phyloP scores from a whole-genome alignment of 2,113 vertebrate species.

The Orientallactaga bullata region DNA sequence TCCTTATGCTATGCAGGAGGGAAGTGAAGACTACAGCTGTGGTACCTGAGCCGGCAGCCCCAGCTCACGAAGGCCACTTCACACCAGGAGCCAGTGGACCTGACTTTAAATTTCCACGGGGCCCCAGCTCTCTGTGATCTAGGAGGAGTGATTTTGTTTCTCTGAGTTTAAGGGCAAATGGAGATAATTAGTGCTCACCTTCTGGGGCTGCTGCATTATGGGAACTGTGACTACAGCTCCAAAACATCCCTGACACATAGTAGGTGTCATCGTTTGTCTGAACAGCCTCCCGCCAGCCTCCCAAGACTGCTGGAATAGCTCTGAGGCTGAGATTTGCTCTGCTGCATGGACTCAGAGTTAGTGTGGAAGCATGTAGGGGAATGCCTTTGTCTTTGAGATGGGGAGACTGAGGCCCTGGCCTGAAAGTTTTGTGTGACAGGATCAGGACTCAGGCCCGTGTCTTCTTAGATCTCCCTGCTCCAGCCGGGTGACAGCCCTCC shows the following conservation, averaged over 20 bases:
- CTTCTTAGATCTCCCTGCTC: background rate
- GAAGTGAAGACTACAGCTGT: background rate
- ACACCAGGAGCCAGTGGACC: background rate
- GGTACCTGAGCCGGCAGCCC: fast-evolving
- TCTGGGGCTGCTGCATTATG: fast-evolving
- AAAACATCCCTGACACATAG: background rate
- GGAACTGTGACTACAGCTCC: background rate
- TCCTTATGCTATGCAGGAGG: fast-evolving
- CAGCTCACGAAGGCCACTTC: background rate
- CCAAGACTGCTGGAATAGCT: background rate
- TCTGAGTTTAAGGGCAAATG: background rate
- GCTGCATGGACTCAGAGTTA: background rate
- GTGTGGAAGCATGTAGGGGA: background rate
- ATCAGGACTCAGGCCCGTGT: background rate
- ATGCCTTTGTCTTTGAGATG: background rate
- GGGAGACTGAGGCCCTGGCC: background rate
- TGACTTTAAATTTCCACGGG: background rate
- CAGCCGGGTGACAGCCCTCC: background rate
- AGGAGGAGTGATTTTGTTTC: background rate
- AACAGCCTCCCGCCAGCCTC: background rate
- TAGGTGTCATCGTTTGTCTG: background rate
- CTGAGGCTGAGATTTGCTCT: no score
- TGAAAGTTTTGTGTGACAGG: background rate
- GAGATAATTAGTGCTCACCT: background rate
- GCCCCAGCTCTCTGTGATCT: background rate